Evolutionary conservation across 2,113 vertebrate species (phyloP), one percentile per base, ranked within the genome.

Genomic region (Panthera tigris): DNA sequence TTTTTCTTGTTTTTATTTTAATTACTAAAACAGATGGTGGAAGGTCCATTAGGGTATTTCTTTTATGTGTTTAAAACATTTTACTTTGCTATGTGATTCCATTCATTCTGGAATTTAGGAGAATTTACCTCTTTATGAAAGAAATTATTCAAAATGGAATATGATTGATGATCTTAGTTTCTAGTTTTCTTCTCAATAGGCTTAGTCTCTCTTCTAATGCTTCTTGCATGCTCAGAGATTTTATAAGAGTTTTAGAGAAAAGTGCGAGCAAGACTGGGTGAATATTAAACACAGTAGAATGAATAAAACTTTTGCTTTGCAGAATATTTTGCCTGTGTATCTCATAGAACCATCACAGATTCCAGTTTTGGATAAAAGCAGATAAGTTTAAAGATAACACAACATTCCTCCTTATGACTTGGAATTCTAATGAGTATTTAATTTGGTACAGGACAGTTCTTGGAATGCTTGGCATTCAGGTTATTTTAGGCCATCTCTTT

Each of bases 391-490:
- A 96, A 96, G 80, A 65, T 89, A 88, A 36, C 33, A 88, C 25
- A 94, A 7, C 18, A 71, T 80, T 89, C 29, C 3, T 89, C 8
- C 76, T 95, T 97, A 41, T 85, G 95, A 48, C 15, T 48, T 95
- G 69, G n/a, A 36, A 66, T 96, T 80, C 89, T 88, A 73, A 57
- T 92, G 84, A 76, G 41, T 73, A 48, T 21, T 91, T 89, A 91
- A 79, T 95, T 73, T 85, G 86, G n/a, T 93, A 82, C 13, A 87
- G 65, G 79, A 69, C 52, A 76, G 74, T 97, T 95, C 88, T 97
- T 97, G 93, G 96, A 88, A 92, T 97, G 95, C 63, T 83, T 97
- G 81, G 80, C 61, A 81, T 94, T 95, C 79, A 39, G 45, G 69
- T 95, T 96, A 94, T 80, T 95, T 94, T 94, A 88, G 80, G 81